A percentile compares a stretch with the other conserved stretches of the same genome.
Conservation (phyloP, 2,113 vertebrate species). For the Kryptolebias marmoratus region DNA sequence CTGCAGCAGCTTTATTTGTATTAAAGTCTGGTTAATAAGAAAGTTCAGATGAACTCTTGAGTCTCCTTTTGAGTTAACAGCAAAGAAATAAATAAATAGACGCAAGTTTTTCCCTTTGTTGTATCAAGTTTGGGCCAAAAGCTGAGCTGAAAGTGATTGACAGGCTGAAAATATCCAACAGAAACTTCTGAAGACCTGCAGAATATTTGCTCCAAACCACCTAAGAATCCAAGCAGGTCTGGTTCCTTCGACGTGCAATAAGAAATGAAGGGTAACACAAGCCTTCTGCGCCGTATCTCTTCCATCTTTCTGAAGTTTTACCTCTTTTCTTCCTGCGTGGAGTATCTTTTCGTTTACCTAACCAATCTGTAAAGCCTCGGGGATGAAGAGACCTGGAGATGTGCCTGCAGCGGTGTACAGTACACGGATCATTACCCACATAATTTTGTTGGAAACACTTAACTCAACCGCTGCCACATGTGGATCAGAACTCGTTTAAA, state of each 20-base stretch:
- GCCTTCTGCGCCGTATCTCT: neutral
- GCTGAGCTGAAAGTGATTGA: neutral
- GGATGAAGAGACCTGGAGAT: conserved; percentile 32
- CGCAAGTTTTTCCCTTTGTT: neutral
- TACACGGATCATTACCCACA: conserved; percentile 51
- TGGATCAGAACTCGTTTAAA: conserved; percentile 2
- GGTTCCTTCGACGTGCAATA: neutral
- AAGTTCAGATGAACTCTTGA: neutral
- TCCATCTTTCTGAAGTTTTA: conserved; percentile 30
- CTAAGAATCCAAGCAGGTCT: neutral
- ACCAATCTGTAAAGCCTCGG: conserved; percentile 11
- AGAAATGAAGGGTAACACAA: neutral
- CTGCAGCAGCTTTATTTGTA: neutral
- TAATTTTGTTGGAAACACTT: conserved; percentile 52
- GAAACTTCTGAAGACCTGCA: neutral
- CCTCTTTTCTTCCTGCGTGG: neutral
- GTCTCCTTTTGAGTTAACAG: too few relatives aligned
- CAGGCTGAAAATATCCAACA: neutral
- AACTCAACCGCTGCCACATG: conserved; percentile 52
- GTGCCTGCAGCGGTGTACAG: conserved; percentile 22
- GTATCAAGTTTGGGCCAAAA: neutral
- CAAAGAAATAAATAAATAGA: too few relatives aligned
- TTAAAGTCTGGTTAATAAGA: neutral
- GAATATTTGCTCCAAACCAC: neutral
- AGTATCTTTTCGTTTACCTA: neutral